Conservation (phyloP, 2,888 invertebrate species). For the Rhamphomyia laevipes region DNA sequence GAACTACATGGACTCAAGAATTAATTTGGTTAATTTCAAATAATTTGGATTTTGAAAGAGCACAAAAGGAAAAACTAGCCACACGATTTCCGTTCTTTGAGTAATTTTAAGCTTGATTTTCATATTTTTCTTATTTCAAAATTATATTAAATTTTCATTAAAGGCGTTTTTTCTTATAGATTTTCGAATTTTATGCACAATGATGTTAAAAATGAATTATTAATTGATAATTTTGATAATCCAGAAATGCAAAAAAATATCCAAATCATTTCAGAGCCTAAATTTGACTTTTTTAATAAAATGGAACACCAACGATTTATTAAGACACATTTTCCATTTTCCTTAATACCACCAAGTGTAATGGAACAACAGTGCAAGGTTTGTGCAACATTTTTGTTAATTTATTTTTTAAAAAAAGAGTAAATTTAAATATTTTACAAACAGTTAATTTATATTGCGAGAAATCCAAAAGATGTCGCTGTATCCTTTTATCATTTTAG, state of each 20-base stretch:
- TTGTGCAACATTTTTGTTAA: background rate
- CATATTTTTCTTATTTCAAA: slow-evolving; percentile 17
- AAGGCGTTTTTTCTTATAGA: no score
- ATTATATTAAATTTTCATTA: no score
- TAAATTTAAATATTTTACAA: background rate
- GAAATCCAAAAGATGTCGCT: slow-evolving; percentile 77
- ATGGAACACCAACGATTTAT: slow-evolving; percentile 30
- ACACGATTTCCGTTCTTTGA: slow-evolving; percentile 70
- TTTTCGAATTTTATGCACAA: slow-evolving; percentile 60
- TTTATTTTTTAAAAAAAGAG: background rate
- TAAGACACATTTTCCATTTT: slow-evolving; percentile 66
- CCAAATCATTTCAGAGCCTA: slow-evolving; percentile 47
- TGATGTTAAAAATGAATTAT: slow-evolving; percentile 48
- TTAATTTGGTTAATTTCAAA: slow-evolving; percentile 69
- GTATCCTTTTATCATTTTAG: slow-evolving; percentile 76
- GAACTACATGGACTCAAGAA: slow-evolving; percentile 69
- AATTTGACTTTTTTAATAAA: slow-evolving; percentile 42
- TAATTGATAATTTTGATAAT: slow-evolving; percentile 45
- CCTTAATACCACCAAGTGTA: slow-evolving; percentile 52
- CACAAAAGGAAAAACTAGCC: slow-evolving; percentile 45
- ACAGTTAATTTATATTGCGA: slow-evolving; percentile 66
- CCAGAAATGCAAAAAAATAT: slow-evolving; percentile 44
- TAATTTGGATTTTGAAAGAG: slow-evolving; percentile 55
- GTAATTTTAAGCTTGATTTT: slow-evolving; percentile 50
- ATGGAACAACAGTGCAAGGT: slow-evolving; percentile 44